Percentiles rank a stretch among this genome's conserved stretches.
Conservation (phyloP, 2,113 vertebrate genomes). For the Channa argus region DNA sequence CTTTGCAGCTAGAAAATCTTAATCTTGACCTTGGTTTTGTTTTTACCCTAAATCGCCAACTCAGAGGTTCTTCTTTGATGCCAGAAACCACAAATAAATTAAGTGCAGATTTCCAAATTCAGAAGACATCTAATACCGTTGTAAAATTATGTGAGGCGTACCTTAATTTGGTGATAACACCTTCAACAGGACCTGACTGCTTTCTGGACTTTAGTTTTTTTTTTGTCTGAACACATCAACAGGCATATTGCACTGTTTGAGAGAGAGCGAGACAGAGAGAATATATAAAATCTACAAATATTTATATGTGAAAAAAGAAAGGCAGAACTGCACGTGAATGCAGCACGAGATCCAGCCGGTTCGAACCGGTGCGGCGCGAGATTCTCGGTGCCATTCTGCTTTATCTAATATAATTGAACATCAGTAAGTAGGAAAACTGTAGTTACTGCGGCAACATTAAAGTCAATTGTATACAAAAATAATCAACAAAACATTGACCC, state of each 20-base stretch:
- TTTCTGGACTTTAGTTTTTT: background rate
- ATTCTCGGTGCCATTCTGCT: background rate
- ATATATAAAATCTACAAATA: no score
- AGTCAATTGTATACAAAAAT: no score
- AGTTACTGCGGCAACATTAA: no score
- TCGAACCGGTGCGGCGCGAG: constrained; percentile 85
- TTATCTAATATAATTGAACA: no score
- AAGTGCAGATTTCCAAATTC: background rate
- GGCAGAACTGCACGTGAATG: constrained; percentile 37
- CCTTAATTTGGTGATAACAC: background rate
- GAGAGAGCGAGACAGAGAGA: no score
- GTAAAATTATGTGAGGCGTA: background rate
- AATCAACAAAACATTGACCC: no score
- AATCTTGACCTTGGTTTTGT: background rate
- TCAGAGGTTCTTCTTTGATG: background rate
- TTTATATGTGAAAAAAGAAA: no score
- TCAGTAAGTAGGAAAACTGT: no score
- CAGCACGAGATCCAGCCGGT: constrained; percentile 80
- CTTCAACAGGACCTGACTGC: background rate
- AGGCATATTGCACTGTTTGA: fast-evolving
- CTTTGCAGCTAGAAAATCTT: background rate
- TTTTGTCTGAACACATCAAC: background rate
- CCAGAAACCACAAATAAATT: background rate
- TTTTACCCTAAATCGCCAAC: background rate
- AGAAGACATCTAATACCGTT: background rate